Conservation (phyloP, 2,797 vertebrate genomes). For the Salarias fasciatus region DNA sequence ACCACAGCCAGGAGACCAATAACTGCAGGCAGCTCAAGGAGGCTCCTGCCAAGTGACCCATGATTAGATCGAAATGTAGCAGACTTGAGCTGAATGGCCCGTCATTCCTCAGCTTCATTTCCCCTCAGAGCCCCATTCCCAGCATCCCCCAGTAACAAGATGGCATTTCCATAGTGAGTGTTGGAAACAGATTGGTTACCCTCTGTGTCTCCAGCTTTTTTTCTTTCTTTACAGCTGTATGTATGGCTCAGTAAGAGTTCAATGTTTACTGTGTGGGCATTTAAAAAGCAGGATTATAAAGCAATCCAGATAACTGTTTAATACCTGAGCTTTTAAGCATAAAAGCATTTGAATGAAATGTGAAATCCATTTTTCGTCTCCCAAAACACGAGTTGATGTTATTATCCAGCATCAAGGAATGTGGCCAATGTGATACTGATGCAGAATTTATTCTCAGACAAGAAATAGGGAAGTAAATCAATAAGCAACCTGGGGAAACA, state of each 20-base stretch:
- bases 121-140: conserved; percentile 54
- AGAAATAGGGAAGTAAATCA: conserved; percentile 19
- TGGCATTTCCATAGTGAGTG: conserved; percentile 35
- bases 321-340: conserved; percentile 19
- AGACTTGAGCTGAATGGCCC: conserved; percentile 45
- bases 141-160: conserved; percentile 40
- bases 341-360: conserved; percentile 26
- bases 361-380: conserved; percentile 22
- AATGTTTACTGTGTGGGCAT: neutral
- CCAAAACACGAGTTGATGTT: conserved; percentile 23
- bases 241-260: neutral
- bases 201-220: conserved; percentile 1
- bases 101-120: conserved; percentile 61
- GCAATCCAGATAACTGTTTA: conserved; percentile 20
- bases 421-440: conserved; percentile 26
- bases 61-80: conserved; percentile 71
- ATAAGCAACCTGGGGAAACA: conserved; percentile 19
- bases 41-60: conserved; percentile 69
- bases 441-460: conserved; percentile 26
- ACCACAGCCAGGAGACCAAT: conserved; percentile 66
- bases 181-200: conserved; percentile 38
- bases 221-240: conserved; percentile 6
- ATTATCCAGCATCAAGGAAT: conserved; percentile 13
- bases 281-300: conserved; percentile 14
- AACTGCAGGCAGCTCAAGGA: conserved; percentile 61